phyloP scores from a whole-genome alignment of 2,113 vertebrate genomes.

The Paradoxurus hermaphroditus region DNA sequence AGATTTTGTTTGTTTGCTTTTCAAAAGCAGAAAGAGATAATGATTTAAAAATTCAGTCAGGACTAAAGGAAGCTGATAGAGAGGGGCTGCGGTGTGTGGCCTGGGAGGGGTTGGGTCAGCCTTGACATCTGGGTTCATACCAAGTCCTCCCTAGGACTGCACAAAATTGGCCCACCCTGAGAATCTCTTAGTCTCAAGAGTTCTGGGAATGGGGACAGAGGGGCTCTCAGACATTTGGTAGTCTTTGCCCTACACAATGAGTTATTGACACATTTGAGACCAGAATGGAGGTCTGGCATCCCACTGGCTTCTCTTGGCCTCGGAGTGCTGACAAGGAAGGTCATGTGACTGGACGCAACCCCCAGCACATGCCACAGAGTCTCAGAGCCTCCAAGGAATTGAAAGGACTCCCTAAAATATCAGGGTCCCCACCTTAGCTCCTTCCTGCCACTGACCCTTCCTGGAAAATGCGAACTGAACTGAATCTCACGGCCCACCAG shows the following conservation, averaged over 20 bases:
- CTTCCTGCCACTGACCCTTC: neutral
- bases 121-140: too few species aligned
- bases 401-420: neutral
- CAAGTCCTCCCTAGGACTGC: too few species aligned
- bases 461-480: neutral
- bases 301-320: neutral
- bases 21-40: neutral
- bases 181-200: neutral
- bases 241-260: neutral
- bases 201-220: neutral
- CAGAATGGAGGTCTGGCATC: neutral
- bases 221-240: neutral
- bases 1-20: neutral
- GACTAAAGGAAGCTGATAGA: neutral
- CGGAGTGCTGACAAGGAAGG: neutral
- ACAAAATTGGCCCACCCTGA: fast-evolving
- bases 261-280: neutral
- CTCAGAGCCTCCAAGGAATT: neutral
- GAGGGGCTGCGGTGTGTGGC: fast-evolving
- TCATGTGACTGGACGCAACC: fast-evolving
- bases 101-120: fast-evolving
- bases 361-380: fast-evolving
- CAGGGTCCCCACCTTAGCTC: neutral
- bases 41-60: fast-evolving
- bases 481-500: too few species aligned